Evolutionary conservation across 1,140 invertebrate genomes (phyloP), one percentile per base, ranked within the genome.

Genomic region (Dendrolimus kikuchii): DNA sequence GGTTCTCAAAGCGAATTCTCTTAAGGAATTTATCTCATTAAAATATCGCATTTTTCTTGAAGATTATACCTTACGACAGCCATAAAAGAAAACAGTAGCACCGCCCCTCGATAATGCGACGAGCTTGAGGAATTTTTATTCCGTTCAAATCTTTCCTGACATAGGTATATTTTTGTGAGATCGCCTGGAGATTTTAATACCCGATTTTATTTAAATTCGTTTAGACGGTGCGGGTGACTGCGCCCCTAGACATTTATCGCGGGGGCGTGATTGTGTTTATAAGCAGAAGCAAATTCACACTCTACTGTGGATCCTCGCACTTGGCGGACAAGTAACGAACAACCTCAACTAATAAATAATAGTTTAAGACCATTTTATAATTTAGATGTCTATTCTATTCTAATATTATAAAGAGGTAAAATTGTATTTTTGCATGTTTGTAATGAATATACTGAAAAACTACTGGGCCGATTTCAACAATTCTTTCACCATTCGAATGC

Each of bases 1-100:
- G 64, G 59, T 61, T 78, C 74, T 74, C 68, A 71, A 71, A 68
- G 61, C 71, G 75, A 76, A 74, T 72, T 72, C 74, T 71, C 67
- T 66, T 57, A 64, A 72, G 72, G 83, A 87, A 88, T 87, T 84
- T 68, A 67, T 76, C 83, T 88, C 84, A 87, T 88, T 87, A 87
- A 86, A 88, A 87, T 86, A 88, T 87, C 82, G 81, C 85, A 87
- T 87, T 87, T 87, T 87, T 87, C 83, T 82, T 77, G 75, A 84
- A 86, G 85, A 87, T 88, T 87, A 87, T 87, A 87, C 84, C 78
- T 76, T 86, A 85, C 83, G 85, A 85, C 83, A 86, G 81, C 82
- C 81, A 87, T 87, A 88, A 88, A 88, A 84, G 81, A 82, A 86
- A 86, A 80, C 81, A 81, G 81, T 70, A 75, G 74, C 57, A 64